Conservation (phyloP, 2,797 vertebrate genomes). For the Anolis apletophallus region DNA sequence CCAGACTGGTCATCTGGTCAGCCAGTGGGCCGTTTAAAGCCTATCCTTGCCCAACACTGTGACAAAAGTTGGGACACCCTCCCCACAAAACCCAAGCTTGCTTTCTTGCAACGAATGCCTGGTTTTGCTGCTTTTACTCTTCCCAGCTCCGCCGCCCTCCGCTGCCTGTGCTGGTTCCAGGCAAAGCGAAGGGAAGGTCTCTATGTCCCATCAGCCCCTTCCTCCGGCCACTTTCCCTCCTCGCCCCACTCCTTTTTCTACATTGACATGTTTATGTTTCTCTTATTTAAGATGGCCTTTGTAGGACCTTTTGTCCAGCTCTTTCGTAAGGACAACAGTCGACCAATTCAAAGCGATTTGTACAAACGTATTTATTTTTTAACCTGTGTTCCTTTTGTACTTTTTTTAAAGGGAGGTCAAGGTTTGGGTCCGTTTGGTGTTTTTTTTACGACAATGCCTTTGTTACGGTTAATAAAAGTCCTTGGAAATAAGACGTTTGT, state of each 20-base stretch:
- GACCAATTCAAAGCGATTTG: slow-evolving; percentile 68
- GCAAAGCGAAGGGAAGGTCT: not conserved
- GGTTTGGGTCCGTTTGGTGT: slow-evolving; percentile 31
- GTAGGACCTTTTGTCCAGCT: slow-evolving; percentile 71
- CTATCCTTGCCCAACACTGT: not conserved
- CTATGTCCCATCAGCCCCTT: accelerated
- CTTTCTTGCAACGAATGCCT: not conserved
- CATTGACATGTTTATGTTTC: slow-evolving; percentile 45
- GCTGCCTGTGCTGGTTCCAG: not conserved
- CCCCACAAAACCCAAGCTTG: not conserved
- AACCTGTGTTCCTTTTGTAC: slow-evolving; percentile 53
- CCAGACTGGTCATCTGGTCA: not conserved
- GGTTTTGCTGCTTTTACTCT: not conserved
- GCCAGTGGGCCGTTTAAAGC: too few species aligned
- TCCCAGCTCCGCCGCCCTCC: not conserved
- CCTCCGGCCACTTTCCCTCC: not conserved
- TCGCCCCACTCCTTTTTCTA: slow-evolving; percentile 67
- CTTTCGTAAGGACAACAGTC: slow-evolving; percentile 69
- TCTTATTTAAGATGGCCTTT: slow-evolving; percentile 72
- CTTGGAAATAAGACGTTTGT: slow-evolving; percentile 46
- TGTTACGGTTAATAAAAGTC: slow-evolving; percentile 75
- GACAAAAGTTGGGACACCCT: too few species aligned
- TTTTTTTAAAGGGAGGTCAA: slow-evolving; percentile 51
- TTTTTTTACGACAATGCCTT: slow-evolving; percentile 74
- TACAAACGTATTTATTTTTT: slow-evolving; percentile 83